phyloP scores from a whole-genome alignment of 2,797 vertebrate genomes.

The Muscicapa comitata region DNA sequence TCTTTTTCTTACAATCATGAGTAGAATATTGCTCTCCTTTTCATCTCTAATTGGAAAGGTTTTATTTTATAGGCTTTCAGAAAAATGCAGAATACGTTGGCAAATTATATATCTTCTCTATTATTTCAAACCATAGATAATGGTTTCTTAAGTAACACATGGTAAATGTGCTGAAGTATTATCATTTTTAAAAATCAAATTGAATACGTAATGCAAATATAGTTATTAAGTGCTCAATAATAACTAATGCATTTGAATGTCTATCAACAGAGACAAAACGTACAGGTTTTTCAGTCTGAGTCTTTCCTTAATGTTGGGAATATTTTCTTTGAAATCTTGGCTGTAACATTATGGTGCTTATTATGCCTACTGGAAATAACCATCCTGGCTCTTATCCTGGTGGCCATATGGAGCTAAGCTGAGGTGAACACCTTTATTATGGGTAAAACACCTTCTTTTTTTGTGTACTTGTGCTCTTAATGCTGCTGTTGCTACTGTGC shows the following conservation, averaged over 20 bases:
- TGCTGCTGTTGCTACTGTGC: neutral
- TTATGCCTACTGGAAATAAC: neutral
- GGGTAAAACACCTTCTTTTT: neutral
- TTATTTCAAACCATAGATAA: neutral
- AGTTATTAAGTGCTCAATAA: neutral
- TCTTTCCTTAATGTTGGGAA: neutral
- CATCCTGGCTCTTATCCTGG: neutral
- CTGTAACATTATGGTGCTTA: neutral
- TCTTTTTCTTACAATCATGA: neutral
- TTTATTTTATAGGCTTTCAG: neutral
- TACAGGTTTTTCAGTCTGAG: neutral
- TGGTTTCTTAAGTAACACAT: neutral
- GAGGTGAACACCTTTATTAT: neutral
- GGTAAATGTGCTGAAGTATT: neutral
- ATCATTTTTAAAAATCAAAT: neutral
- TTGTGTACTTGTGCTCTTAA: neutral
- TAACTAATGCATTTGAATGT: neutral
- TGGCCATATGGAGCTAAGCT: rapidly evolving
- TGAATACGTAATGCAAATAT: conserved; percentile 1
- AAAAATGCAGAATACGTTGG: neutral
- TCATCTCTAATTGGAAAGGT: neutral
- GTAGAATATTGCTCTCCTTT: neutral
- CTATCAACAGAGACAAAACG: neutral
- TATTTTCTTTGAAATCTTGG: neutral
- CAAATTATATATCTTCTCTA: neutral